Evolutionary conservation across 2,113 vertebrate genomes (phyloP).

Genomic region (Saccopteryx bilineata): DNA sequence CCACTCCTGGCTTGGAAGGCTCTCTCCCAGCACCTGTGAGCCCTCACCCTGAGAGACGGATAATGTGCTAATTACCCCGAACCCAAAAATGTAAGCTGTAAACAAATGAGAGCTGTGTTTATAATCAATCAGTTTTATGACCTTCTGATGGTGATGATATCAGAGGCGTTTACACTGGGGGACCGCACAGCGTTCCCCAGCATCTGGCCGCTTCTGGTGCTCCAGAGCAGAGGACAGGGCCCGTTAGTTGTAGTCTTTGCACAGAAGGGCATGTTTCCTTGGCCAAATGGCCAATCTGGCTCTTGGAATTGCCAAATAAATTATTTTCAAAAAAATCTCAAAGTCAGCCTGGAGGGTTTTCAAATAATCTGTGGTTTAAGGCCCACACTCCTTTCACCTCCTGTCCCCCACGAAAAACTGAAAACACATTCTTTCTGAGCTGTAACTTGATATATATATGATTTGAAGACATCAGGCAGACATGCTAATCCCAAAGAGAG

Average conservation of each 20-base stretch:
- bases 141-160: slow-evolving; percentile 99
- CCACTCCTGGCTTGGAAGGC: slow-evolving; percentile 69
- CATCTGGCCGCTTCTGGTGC: slow-evolving; percentile 94
- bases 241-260: slow-evolving; percentile 85
- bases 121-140: slow-evolving; percentile 99
- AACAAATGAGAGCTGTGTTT: slow-evolving; percentile 98
- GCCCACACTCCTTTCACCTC: background rate
- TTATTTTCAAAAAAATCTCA: slow-evolving; percentile 78
- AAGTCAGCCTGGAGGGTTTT: slow-evolving; percentile 74
- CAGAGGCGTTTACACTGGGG: slow-evolving; percentile 96
- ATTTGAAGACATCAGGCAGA: slow-evolving; percentile 70
- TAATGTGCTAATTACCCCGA: slow-evolving; percentile 94
- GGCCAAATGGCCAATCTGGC: slow-evolving; percentile 78
- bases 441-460: slow-evolving; percentile 79
- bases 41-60: slow-evolving; percentile 96
- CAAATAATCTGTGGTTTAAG: slow-evolving; percentile 76
- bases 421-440: slow-evolving; percentile 72
- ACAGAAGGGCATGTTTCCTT: slow-evolving; percentile 86
- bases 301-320: slow-evolving; percentile 77
- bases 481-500: slow-evolving; percentile 14
- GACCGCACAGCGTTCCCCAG: slow-evolving; percentile 91
- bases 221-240: slow-evolving; percentile 81
- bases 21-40: slow-evolving; percentile 93
- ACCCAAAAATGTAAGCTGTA: slow-evolving; percentile 98
- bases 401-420: slow-evolving; percentile 72